Percentiles rank a stretch among this genome's conserved stretches.
Conservation (phyloP, 2,888 invertebrate genomes). For the Athripsodes cinereus region DNA sequence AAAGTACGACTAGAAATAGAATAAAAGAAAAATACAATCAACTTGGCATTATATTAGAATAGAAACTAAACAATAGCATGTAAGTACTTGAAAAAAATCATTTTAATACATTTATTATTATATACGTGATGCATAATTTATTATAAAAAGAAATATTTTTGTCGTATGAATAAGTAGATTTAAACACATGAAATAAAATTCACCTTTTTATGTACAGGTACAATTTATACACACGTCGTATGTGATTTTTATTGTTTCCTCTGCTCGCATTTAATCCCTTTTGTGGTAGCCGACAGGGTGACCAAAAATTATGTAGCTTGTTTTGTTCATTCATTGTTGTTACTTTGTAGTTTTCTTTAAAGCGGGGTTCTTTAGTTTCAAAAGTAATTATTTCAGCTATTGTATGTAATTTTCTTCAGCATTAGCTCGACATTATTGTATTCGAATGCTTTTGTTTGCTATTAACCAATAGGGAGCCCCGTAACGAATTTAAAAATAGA, state of each 20-base stretch:
- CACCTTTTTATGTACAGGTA: not conserved
- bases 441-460: not conserved
- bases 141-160: too few relatives aligned
- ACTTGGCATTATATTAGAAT: not conserved
- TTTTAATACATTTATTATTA: too few relatives aligned
- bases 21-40: not conserved
- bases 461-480: conserved; percentile 13
- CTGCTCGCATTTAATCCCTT: not conserved
- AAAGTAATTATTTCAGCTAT: conserved; percentile 27
- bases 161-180: too few relatives aligned
- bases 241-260: too few relatives aligned
- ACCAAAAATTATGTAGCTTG: not conserved
- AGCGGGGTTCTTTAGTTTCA: conserved; percentile 19
- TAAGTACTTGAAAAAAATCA: too few relatives aligned
- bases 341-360: conserved; percentile 2
- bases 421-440: conserved; percentile 12
- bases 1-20: not conserved
- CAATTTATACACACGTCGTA: too few relatives aligned
- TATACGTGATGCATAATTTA: too few relatives aligned
- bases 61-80: not conserved
- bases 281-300: conserved; percentile 2
- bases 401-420: conserved; percentile 25
- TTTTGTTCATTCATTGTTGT: conserved; percentile 11
- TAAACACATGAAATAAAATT: not conserved
- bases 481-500: conserved; percentile 23